phyloP scores from a whole-genome alignment of 2,888 invertebrate species.

The Sacculina carcini region DNA sequence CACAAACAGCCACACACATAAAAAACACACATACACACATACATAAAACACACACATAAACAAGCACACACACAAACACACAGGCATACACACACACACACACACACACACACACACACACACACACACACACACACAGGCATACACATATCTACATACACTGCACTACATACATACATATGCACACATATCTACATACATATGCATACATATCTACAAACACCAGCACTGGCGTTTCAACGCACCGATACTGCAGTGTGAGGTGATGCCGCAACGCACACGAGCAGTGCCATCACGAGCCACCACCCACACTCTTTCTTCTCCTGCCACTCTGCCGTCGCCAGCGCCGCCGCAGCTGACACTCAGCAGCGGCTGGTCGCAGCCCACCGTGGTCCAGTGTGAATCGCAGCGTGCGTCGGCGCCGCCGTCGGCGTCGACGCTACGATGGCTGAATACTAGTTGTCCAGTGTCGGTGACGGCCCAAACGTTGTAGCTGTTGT shows the following conservation, averaged over 20 bases:
- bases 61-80: too few relatives aligned
- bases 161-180: too few relatives aligned
- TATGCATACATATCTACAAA: not conserved
- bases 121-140: too few relatives aligned
- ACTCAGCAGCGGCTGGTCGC: not conserved
- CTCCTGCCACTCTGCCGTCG: constrained; percentile 31
- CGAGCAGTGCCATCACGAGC: constrained; percentile 63
- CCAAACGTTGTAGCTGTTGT: too few relatives aligned
- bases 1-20: too few relatives aligned
- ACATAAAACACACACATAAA: too few relatives aligned
- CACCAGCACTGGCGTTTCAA: not conserved
- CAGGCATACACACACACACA: too few relatives aligned
- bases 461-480: constrained; percentile 26
- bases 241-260: not conserved
- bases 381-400: not conserved
- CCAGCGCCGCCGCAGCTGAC: constrained; percentile 22
- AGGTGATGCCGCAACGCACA: constrained; percentile 44
- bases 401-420: not conserved
- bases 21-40: too few relatives aligned
- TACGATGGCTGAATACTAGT: too few relatives aligned
- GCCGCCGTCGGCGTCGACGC: not conserved
- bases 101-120: too few relatives aligned
- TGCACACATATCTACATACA: too few relatives aligned
- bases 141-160: too few relatives aligned
- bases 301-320: constrained; percentile 57